phyloP scores from a whole-genome alignment of 2,888 invertebrate genomes.

The Drosophila flavopinicola region DNA sequence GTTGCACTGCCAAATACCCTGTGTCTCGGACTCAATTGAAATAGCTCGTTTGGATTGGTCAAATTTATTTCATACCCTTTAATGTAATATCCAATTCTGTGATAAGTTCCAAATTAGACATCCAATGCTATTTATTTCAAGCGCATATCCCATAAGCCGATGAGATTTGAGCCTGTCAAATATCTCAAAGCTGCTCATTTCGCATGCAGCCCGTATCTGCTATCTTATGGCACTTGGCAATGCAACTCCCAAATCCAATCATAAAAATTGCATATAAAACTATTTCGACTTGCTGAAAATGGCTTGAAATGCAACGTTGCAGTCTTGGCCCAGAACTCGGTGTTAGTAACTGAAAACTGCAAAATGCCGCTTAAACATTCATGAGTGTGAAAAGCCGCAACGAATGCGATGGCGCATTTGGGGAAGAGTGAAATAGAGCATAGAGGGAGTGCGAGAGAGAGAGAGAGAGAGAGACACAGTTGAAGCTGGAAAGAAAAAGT shows the following conservation, averaged over 20 bases:
- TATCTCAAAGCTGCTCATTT: slow-evolving; percentile 36
- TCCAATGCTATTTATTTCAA: neutral
- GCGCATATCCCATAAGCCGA: neutral
- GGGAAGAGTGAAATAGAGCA: neutral
- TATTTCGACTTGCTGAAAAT: slow-evolving; percentile 66
- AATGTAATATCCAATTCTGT: neutral
- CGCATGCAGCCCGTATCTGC: slow-evolving; percentile 40
- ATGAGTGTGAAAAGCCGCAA: slow-evolving; percentile 76
- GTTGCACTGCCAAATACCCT: neutral
- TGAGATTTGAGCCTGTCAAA: slow-evolving; percentile 38
- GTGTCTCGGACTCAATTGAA: too few relatives aligned
- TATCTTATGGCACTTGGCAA: slow-evolving; percentile 38
- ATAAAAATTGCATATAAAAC: slow-evolving; percentile 77
- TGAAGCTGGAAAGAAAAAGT: slow-evolving; percentile 32
- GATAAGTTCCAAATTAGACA: slow-evolving; percentile 1
- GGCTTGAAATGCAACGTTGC: slow-evolving; percentile 31
- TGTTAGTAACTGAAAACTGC: slow-evolving; percentile 69
- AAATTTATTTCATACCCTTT: neutral
- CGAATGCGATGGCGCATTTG: slow-evolving; percentile 28
- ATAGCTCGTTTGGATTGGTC: neutral
- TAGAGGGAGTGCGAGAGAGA: neutral
- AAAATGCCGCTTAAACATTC: slow-evolving; percentile 75
- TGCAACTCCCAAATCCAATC: slow-evolving; percentile 69
- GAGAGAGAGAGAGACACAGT: neutral
- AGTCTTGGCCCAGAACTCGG: slow-evolving; percentile 51